Evolutionary conservation across 2,888 invertebrate genomes (phyloP).

Genomic region (Pelosia muscerda): DNA sequence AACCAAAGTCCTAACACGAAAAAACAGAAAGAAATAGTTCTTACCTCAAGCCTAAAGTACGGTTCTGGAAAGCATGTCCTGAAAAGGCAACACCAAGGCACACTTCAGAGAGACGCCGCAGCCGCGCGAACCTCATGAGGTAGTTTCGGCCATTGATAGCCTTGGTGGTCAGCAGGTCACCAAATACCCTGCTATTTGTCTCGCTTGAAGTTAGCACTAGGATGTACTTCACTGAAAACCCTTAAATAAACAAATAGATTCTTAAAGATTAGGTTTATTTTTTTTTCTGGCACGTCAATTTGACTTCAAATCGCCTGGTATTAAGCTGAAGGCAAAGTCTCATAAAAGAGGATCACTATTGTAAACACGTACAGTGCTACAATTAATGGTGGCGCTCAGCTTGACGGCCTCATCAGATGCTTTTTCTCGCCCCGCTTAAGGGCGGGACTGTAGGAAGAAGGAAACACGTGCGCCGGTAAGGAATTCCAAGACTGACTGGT

Average conservation of each 20-base stretch:
- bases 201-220: constrained; percentile 76
- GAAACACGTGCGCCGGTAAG: no score
- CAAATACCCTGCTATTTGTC: constrained; percentile 76
- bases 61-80: constrained; percentile 80
- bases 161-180: constrained; percentile 58
- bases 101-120: constrained; percentile 79
- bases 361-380: no score
- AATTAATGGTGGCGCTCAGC: no score
- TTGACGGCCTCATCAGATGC: no score
- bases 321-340: no score
- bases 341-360: no score
- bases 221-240: constrained; percentile 83
- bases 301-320: no score
- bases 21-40: neutral
- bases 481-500: no score
- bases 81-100: constrained; percentile 85
- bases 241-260: constrained; percentile 52
- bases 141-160: constrained; percentile 75
- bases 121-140: constrained; percentile 75
- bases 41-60: constrained; percentile 79
- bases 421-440: no score
- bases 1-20: neutral
- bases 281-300: no score
- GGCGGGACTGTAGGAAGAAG: no score
- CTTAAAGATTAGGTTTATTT: neutral